Conservation (phyloP, 2,888 invertebrate species). For the Anorthoa munda region DNA sequence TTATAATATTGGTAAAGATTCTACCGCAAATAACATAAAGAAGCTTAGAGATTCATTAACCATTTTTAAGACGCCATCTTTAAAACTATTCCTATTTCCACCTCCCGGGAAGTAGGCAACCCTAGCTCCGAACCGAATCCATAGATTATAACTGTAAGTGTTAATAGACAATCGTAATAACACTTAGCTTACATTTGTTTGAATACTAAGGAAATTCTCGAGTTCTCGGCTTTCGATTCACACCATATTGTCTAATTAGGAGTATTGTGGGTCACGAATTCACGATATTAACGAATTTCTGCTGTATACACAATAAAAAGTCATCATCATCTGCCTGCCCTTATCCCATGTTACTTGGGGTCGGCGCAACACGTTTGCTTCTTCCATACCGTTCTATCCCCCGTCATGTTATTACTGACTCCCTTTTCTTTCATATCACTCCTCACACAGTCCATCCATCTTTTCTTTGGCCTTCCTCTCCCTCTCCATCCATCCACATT, state of each 20-base stretch:
- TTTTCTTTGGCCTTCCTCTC: too few species aligned
- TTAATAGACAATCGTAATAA: constrained; percentile 60
- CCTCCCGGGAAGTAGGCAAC: constrained; percentile 7
- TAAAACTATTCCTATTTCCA: background rate
- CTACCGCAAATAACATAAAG: background rate
- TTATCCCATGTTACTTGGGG: too few species aligned
- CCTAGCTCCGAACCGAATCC: constrained; percentile 54
- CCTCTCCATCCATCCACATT: too few species aligned
- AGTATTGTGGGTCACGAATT: constrained; percentile 35
- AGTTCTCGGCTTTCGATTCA: constrained; percentile 53
- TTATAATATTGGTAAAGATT: too few species aligned
- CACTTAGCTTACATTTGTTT: constrained; percentile 50
- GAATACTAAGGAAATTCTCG: constrained; percentile 34
- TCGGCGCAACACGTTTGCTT: too few species aligned
- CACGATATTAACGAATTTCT: constrained; percentile 34
- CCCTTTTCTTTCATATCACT: too few species aligned
- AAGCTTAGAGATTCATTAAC: background rate
- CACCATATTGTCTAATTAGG: constrained; percentile 50
- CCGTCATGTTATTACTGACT: too few species aligned
- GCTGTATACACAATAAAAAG: too few species aligned
- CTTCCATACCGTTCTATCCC: too few species aligned
- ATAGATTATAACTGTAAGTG: constrained; percentile 58
- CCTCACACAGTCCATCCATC: too few species aligned
- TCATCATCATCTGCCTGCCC: too few species aligned
- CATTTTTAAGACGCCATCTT: background rate